Base-by-base conservation (phyloP, 2,888 invertebrate genomes). In the Melieria picta region DNA sequence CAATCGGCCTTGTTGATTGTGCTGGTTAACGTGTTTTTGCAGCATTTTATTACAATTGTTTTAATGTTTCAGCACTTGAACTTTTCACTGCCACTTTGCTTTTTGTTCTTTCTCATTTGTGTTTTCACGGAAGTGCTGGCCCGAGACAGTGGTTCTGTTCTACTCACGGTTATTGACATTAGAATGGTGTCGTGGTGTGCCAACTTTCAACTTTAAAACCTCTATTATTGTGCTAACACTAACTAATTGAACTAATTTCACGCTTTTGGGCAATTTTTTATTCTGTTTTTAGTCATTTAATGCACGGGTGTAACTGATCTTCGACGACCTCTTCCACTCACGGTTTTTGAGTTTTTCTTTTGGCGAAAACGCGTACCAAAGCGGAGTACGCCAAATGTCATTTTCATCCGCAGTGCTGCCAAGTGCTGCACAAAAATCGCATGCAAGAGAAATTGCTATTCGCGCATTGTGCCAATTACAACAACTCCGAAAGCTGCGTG, bases 141-240 rank as follows among this genome's bases (percentile, higher is more conserved):
- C 52, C 1, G 6, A 46, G 52, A 13, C 50, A 60, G 61, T 55
- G 55, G 13, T 56, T 30, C 50, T 7, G n/a, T 56, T 63, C 52
- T 79, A 85, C 85, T 85, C 82, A 85, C 85, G 84, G 85, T 85
- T 80, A 85, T 84, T 82, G 85, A 85, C 85, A 85, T 85, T 82
- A 85, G 85, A 81, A 71, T 77, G 73, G 77, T 76, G 75, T 72
- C 77, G 77, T 82, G 78, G 76, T 74, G 78, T 78, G 75, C 80
- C 74, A 76, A 74, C 66, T 74, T 75, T 55, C 43, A 10, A 70
- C 55, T 13, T 45, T 63, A 4, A 69, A 69, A 57, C 47, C 11
- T 63, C 47, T 56, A 63, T 63, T 69, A n/a, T 56, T 62, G 48
- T n/a, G 30, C 13, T 63, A 62, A 30, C 13, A 47, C 7, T 43